Base-by-base conservation (phyloP, 2,797 vertebrate species). In the Hybognathus amarus region DNA sequence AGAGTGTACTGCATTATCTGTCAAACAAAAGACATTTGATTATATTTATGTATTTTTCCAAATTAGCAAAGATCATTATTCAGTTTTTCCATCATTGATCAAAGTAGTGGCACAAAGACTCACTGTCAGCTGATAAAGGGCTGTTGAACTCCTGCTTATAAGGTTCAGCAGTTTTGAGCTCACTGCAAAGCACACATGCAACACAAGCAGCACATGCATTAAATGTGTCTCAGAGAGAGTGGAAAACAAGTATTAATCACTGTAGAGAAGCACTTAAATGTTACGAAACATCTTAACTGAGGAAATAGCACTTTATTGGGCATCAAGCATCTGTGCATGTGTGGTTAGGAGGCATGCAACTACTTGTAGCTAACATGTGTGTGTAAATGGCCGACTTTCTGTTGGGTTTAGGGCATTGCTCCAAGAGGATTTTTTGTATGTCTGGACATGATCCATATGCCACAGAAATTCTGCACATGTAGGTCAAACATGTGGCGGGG, bases 131-230 rank as follows among this genome's bases (percentile, higher is more conserved):
- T 69, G 78, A 42, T 63, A 92, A 88, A 20, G 90, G 82, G 77
- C 90, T 79, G 38, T 80, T 83, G 54, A 75, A 8, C 0, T 84
- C 80, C 15, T 81, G 88, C 67, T 91, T 85, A 42, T 91, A 91
- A 69, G 88, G 83, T 54, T 95, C 90, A 75, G 87, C 24, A 3
- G 85, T 40, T 8, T 50, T 89, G 54, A 90, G 90, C 66, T 92
- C 89, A 79, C 96, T 97, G 93, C 83, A 92, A 10, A n/a, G 38
- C 71, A 73, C 40, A 85, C 68, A 84, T 76, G 82, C 74, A 82
- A 59, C 42, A 88, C 79, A 92, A 59, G 87, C 36, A 91, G 61
- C 33, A 88, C 33, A 85, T 5, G 24, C 45, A 80, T 89, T 81
- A 77, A 52, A 18, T 68, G 52, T 20, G 38, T 20, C 77, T 40